Evolutionary conservation across 2,113 vertebrate genomes (phyloP).

Genomic region (Engraulis encrasicolus): DNA sequence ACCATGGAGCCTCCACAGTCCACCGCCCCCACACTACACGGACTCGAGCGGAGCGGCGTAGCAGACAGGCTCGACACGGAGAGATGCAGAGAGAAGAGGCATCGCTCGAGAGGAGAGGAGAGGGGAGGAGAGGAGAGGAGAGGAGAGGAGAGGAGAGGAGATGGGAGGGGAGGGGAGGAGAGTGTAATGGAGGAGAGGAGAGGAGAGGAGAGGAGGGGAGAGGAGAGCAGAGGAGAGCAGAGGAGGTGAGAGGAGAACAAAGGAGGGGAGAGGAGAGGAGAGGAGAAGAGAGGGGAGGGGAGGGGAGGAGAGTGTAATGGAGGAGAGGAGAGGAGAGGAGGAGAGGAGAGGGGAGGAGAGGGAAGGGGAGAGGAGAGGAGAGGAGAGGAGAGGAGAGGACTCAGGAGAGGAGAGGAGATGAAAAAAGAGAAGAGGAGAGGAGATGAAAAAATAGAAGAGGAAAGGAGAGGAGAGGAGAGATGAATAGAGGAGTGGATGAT

Average conservation of each 20-base stretch:
- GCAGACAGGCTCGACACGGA: not conserved
- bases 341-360: too few species aligned
- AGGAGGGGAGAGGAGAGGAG: conserved; percentile 7
- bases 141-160: not conserved
- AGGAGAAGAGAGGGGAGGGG: too few species aligned
- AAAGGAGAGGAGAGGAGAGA: too few species aligned
- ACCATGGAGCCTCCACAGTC: not conserved
- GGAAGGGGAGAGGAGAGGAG: not conserved
- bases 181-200: too few species aligned
- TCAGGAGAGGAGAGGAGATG: not conserved
- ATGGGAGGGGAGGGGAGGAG: too few species aligned
- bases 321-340: not conserved
- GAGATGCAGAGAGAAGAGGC: not conserved
- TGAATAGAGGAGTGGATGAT: conserved; percentile 14
- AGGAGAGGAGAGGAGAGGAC: conserved; percentile 4
- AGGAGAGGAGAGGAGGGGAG: not conserved
- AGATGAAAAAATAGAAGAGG: not conserved
- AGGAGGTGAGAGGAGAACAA: too few species aligned
- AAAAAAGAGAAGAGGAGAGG: too few species aligned
- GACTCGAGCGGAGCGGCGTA: not conserved
- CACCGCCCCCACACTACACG: too few species aligned
- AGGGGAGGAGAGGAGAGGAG: not conserved
- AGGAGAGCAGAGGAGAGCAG: too few species aligned
- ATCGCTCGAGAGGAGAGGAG: too few species aligned
- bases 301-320: too few species aligned